Conservation (phyloP, 2,113 vertebrate genomes). For the Eclectus roratus region DNA sequence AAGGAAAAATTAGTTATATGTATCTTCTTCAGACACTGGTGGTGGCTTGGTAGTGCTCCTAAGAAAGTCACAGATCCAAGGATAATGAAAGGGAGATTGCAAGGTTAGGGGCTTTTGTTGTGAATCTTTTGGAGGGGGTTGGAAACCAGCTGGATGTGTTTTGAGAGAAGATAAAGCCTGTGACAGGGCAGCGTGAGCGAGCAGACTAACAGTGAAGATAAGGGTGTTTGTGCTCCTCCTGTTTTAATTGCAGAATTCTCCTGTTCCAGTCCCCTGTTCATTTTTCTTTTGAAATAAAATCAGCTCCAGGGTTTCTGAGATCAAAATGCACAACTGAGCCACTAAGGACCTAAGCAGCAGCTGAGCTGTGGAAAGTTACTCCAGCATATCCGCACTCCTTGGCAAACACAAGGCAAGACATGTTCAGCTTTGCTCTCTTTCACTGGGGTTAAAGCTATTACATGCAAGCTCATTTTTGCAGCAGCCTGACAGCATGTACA, state of each 20-base stretch:
- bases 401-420: neutral
- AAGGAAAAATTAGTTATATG: neutral
- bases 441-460: neutral
- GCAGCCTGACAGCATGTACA: neutral
- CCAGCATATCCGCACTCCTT: neutral
- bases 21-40: neutral
- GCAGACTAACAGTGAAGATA: neutral
- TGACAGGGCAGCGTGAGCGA: neutral
- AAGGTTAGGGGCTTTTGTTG: neutral
- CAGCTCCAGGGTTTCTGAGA: neutral
- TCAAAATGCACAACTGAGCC: neutral
- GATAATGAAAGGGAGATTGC: neutral
- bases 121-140: neutral
- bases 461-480: neutral
- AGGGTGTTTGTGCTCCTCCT: neutral
- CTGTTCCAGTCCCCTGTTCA: neutral
- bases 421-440: neutral
- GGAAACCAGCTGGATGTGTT: neutral
- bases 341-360: neutral
- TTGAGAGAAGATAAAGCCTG: neutral
- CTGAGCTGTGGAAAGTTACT: neutral
- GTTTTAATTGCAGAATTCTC: neutral
- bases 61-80: neutral
- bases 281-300: conserved; percentile 19
- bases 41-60: neutral